These are phyloP conservation scores for Ciconia nigra DNA, from an alignment of 2,797 vertebrate genomes.

Conservation along the genomic window DNA sequence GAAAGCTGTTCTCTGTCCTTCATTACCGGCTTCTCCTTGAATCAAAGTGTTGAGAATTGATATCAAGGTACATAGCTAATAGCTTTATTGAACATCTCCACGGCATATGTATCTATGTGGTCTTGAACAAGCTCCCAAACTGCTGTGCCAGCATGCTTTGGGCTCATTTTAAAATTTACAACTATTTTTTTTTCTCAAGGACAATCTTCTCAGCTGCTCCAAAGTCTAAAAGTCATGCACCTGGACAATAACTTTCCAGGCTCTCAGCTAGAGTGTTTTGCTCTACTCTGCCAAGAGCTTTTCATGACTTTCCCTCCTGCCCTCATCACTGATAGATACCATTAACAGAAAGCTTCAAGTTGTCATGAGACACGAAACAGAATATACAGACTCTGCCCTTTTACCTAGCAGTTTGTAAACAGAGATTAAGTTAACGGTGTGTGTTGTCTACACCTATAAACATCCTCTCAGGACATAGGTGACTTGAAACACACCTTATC, in stretches of 20 bases:
- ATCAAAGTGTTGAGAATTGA: not conserved
- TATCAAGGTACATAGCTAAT: not conserved
- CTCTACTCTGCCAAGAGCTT: not conserved
- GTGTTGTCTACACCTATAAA: constrained; percentile 38
- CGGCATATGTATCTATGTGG: not conserved
- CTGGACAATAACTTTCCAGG: not conserved
- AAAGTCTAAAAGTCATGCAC: not conserved
- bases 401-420: constrained; percentile 52
- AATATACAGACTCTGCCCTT: constrained; percentile 28
- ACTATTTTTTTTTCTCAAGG: not conserved
- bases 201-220: not conserved
- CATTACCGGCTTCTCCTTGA: not conserved
- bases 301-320: not conserved
- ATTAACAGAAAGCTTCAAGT: not conserved
- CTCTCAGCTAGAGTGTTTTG: not conserved
- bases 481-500: not conserved
- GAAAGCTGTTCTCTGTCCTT: not conserved
- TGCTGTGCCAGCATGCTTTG: not conserved
- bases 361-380: constrained; percentile 18
- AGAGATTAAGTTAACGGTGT: constrained; percentile 42
- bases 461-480: not conserved
- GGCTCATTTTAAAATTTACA: not conserved
- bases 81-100: not conserved
- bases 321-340: not conserved
- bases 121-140: not conserved